Evolutionary conservation across 2,888 invertebrate species (phyloP), one percentile per base, ranked within the genome.

Genomic region (Azorinus chamasolen): DNA sequence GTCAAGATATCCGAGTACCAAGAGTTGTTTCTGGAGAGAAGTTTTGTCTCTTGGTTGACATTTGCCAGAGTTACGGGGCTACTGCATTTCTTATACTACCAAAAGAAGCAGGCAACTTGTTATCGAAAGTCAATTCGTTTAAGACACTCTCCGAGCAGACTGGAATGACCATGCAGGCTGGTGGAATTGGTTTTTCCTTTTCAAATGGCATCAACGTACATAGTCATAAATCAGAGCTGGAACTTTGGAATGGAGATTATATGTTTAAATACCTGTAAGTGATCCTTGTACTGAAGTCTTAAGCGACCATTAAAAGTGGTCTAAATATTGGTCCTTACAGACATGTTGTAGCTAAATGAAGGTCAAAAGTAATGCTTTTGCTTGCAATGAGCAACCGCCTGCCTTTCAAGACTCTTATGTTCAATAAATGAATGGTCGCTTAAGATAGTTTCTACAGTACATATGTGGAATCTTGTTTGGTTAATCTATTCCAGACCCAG

Each of bases 11-110:
- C n/a, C 43, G 41, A 14, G 25, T 79, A n/a, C 73, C 73, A 6
- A 53, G 57, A 18, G 54, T 59, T 24, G 16, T 71, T 22, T 25
- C 16, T 2, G 50, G 48, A 8, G 45, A 57, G 10, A 66, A 79
- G 18, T 74, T 74, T 41, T 79, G 79, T 45, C 27, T 79, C 0
- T 74, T 79, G 18, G 50, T 63, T 20, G 79, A 79, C 43, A 58
- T 74, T 20, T 79, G 79, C 20, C 66, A 74, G 5, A 63, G 59
- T 14, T 43, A 43, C 39, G 74, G 74, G 2, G 70, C 68, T 4
- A 53, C 74, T 12, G 48, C 74, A 10, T 74, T 79, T 32, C 48
- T 79, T 14, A 74, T 79, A 66, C 39, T 79, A n/a, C 79, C 79
- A 6, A 59, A 71, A 55, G 74, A 63, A 18, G 66, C 74, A 6